Evolutionary conservation across 2,888 invertebrate genomes (phyloP), one percentile per base, ranked within the genome.

Genomic region (Omphaloscelis lunosa): DNA sequence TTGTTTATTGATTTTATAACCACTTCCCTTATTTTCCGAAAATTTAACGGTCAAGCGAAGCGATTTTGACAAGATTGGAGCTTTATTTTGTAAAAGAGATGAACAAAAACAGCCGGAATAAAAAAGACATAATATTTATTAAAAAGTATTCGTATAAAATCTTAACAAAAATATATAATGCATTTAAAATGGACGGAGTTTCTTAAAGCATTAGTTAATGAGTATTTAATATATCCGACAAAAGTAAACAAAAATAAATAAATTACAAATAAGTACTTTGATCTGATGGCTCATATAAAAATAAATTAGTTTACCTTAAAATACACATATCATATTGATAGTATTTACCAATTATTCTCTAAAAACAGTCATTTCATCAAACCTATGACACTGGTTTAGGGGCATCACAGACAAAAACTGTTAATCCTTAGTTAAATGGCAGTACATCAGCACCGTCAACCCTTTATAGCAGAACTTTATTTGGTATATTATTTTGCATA

Each of bases 111-210:
- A 17, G 2, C 17, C 1, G 0, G 2, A 20, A 41, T 53, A 12
- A 41, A 23, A 23, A 34, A 6, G 3, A 23, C 76, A 77, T 23
- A 29, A 39, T 48, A 9, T 83, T 71, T 71, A 65, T 84, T 69
- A 11, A 29, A 34, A n/a, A 56, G 7, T 45, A 15, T 67, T 58
- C 4, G 2, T 76, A 67, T 56, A 56, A 79, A 73, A 80, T 48
- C 6, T 59, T 73, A 58, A 62, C 9, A 67, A 74, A 65, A 79
- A 9, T 58, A 83, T 59, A 79, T 53, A 41, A 72, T n/a, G 34
- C 56, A n/a, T 70, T 48, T 27, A 41, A 70, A 51, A 75, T 80
- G 76, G 81, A 81, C 82, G 81, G 82, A 81, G 1, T 72, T 41
- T 56, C 27, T 59, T 75, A 71, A 68, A 75, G 56, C 62, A 67